Evolutionary conservation across 2,888 invertebrate species (phyloP).

Genomic region (Polydesmus complanatus): DNA sequence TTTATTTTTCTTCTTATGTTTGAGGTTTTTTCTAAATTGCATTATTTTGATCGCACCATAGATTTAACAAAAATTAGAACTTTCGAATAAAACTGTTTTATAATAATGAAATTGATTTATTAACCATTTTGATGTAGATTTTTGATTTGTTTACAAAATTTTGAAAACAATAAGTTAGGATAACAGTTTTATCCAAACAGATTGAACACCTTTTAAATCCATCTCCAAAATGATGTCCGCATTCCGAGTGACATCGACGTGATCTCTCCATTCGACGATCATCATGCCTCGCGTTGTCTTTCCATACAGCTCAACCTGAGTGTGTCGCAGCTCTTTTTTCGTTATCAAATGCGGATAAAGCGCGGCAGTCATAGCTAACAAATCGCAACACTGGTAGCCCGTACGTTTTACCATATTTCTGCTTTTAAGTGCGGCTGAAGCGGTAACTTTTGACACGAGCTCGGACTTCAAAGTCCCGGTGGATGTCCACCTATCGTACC

Average conservation of each 20-base stretch:
- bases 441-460: neutral
- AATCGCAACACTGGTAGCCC: constrained; percentile 21
- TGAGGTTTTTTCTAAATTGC: too few relatives aligned
- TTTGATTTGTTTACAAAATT: too few relatives aligned
- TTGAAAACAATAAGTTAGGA: neutral
- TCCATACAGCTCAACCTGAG: constrained; percentile 18
- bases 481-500: constrained; percentile 3
- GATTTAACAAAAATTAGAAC: too few relatives aligned
- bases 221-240: neutral
- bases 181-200: constrained; percentile 3
- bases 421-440: neutral
- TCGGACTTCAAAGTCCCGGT: neutral
- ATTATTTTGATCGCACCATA: too few relatives aligned
- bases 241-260: neutral
- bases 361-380: constrained; percentile 26
- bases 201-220: neutral
- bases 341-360: constrained; percentile 21
- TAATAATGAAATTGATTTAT: too few relatives aligned
- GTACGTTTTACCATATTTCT: neutral
- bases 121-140: too few relatives aligned
- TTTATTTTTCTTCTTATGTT: too few relatives aligned
- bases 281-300: constrained; percentile 17
- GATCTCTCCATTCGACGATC: constrained; percentile 19
- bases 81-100: too few relatives aligned
- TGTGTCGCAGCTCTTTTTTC: constrained; percentile 6